Percentiles rank a stretch among this genome's conserved stretches.
Evolutionary conservation across 2,113 vertebrate species (phyloP).

Genomic region (Barnardius zonarius): DNA sequence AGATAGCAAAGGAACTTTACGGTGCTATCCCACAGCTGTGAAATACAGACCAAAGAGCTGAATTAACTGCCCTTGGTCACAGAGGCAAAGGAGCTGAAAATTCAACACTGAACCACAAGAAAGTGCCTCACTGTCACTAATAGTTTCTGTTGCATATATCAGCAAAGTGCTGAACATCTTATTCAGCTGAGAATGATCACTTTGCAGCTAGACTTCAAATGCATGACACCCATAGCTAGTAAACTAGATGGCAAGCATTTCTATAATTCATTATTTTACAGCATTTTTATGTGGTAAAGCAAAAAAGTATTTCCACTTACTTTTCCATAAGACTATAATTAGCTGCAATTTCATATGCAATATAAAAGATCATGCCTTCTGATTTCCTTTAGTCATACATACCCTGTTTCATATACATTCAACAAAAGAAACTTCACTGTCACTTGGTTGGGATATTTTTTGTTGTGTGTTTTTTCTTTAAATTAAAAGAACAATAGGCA

Average conservation of each 20-base stretch:
- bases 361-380: neutral
- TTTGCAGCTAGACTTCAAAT: neutral
- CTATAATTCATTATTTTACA: neutral
- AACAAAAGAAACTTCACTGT: conserved; percentile 2
- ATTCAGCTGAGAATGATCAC: neutral
- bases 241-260: neutral
- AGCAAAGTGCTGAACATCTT: neutral
- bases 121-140: neutral
- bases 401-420: neutral
- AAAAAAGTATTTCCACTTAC: neutral
- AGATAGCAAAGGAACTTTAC: neutral
- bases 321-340: neutral
- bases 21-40: neutral
- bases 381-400: neutral
- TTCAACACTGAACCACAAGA: neutral
- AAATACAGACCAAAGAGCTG: neutral
- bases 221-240: neutral
- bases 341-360: neutral
- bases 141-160: neutral
- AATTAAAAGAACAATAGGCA: conserved; percentile 30
- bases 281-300: neutral
- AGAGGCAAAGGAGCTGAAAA: neutral
- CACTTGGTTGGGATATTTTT: neutral
- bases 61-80: neutral
- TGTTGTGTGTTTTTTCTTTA: neutral